These are phyloP conservation scores for Heterochromis multidens DNA, from an alignment of 2,113 vertebrate genomes.

Conservation along the genomic window DNA sequence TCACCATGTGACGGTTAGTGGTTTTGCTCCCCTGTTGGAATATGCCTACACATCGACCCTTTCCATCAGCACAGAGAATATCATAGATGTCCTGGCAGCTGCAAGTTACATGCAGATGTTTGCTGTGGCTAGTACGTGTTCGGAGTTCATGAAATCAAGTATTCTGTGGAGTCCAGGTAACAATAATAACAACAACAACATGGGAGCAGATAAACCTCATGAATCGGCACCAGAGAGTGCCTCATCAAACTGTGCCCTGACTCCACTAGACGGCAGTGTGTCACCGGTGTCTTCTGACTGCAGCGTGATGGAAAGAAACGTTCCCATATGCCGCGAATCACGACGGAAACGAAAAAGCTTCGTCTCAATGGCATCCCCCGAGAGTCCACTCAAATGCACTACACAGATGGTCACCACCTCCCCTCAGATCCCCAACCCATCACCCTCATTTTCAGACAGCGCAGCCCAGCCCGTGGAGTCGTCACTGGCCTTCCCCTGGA, in stretches of 20 bases:
- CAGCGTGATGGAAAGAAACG: conserved; percentile 91
- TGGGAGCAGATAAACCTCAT: conserved; percentile 82
- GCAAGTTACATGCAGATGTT: conserved; percentile 99
- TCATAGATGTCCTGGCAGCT: conserved; percentile 95
- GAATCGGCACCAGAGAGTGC: conserved; percentile 86
- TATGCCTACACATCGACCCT: conserved; percentile 97
- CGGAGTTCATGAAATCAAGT: conserved; percentile 99
- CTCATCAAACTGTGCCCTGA: conserved; percentile 83
- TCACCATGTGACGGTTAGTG: conserved; percentile 95
- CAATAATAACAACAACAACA: conserved; percentile 67
- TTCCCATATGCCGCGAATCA: conserved; percentile 90
- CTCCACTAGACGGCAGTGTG: conserved; percentile 89
- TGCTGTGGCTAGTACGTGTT: conserved; percentile 95
- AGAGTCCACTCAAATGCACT: conserved; percentile 91
- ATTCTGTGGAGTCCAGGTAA: conserved; percentile 88
- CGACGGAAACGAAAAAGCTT: conserved; percentile 95
- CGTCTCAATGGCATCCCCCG: conserved; percentile 86
- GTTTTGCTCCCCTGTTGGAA: conserved; percentile 94
- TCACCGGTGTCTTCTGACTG: conserved; percentile 97
- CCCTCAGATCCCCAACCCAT: conserved; percentile 90
- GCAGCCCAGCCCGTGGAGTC: conserved; percentile 90
- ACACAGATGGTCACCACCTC: conserved; percentile 89
- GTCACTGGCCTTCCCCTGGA: conserved; percentile 96
- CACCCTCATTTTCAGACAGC: conserved; percentile 87
- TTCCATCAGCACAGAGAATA: conserved; percentile 97